Evolutionary conservation across 2,888 invertebrate species (phyloP).

Genomic region (Eurytoma adleriae): DNA sequence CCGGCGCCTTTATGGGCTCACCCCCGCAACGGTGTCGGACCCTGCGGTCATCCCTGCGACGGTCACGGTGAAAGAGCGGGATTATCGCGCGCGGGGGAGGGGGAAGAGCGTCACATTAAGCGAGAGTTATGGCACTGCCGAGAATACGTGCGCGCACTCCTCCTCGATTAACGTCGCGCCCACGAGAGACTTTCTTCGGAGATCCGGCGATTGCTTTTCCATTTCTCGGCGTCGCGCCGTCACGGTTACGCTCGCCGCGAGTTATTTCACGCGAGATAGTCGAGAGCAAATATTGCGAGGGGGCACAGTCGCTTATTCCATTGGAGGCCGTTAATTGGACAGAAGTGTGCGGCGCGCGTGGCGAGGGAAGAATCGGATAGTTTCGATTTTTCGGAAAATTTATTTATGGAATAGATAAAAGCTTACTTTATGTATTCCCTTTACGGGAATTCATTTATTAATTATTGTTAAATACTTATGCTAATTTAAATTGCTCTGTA

Average conservation of each 20-base stretch:
- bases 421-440: no score
- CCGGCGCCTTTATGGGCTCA: neutral
- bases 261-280: neutral
- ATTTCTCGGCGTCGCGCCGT: constrained; percentile 1
- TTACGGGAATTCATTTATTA: no score
- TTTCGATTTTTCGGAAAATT: no score
- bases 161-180: constrained; percentile 69
- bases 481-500: no score
- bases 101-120: constrained; percentile 71
- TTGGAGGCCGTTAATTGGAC: no score
- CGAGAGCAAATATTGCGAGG: neutral
- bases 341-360: no score
- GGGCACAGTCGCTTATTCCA: no score
- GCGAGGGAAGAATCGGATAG: no score
- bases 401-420: no score
- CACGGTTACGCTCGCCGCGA: neutral
- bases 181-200: constrained; percentile 57
- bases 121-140: constrained; percentile 71
- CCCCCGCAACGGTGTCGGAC: neutral
- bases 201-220: constrained; percentile 37
- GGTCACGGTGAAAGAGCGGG: constrained; percentile 61
- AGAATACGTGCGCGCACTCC: constrained; percentile 63
- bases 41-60: constrained; percentile 4
- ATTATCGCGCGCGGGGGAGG: constrained; percentile 66
- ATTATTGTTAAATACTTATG: no score